These are phyloP conservation scores for Apolygus lucorum DNA, from an alignment of 1,140 invertebrate genomes.

Conservation along the genomic window DNA sequence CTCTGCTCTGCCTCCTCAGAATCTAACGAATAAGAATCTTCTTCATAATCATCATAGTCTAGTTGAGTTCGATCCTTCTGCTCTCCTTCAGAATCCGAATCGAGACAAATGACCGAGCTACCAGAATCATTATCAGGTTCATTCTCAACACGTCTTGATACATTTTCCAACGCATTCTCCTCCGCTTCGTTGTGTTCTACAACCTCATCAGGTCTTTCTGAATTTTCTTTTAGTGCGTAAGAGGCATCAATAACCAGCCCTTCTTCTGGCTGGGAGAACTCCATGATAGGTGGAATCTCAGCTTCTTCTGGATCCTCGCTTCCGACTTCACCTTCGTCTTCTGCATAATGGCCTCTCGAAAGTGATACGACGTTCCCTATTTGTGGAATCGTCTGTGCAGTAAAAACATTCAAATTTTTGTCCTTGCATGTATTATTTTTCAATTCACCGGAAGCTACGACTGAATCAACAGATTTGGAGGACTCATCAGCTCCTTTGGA, in stretches of 20 bases:
- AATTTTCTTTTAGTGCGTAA: neutral
- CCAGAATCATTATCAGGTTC: neutral
- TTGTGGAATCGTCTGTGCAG: neutral
- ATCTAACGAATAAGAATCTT: neutral
- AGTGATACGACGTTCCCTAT: neutral
- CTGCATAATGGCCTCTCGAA: neutral
- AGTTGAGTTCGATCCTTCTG: neutral
- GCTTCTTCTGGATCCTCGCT: constrained; percentile 10
- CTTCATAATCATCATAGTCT: neutral
- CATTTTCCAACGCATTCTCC: neutral
- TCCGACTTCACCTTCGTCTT: constrained; percentile 1
- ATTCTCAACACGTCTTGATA: too few species aligned
- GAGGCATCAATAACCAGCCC: neutral
- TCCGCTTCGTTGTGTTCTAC: neutral
- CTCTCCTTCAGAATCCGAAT: neutral
- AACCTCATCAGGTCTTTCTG: neutral
- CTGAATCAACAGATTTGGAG: too few species aligned
- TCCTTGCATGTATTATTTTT: too few species aligned
- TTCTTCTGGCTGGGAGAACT: constrained; percentile 2
- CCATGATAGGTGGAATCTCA: neutral
- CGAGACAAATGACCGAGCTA: neutral
- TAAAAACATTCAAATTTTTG: too few species aligned
- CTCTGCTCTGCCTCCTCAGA: neutral
- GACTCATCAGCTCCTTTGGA: too few species aligned
- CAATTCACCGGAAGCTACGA: too few species aligned